Evolutionary conservation across 2,888 invertebrate species (phyloP).

Genomic region (Strigamia crassipes): DNA sequence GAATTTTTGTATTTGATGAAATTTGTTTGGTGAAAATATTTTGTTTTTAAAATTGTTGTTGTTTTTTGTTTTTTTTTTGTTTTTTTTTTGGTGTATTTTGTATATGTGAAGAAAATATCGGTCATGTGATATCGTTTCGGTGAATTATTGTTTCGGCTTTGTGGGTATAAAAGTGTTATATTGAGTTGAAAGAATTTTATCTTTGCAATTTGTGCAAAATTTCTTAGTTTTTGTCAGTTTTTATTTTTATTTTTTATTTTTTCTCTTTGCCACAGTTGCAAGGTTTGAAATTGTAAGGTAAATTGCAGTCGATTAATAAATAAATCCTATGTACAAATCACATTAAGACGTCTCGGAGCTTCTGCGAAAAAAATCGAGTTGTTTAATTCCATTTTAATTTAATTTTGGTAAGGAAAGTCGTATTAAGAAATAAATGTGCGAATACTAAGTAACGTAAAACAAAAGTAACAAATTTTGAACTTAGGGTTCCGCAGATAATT

Average conservation of each 20-base stretch:
- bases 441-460: too few relatives aligned
- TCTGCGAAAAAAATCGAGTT: too few relatives aligned
- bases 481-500: too few relatives aligned
- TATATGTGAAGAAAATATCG: background rate
- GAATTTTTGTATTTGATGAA: background rate
- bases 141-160: background rate
- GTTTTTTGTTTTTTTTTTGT: background rate
- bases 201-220: background rate
- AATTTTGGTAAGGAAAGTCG: too few relatives aligned
- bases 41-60: background rate
- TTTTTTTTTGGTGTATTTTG: background rate
- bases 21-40: background rate
- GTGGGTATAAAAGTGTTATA: background rate
- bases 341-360: background rate
- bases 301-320: constrained; percentile 17
- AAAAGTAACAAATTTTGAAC: too few relatives aligned
- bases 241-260: background rate
- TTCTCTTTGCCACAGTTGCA: constrained; percentile 16
- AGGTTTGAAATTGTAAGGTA: constrained; percentile 24
- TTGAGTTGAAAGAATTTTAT: background rate
- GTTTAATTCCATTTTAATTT: too few relatives aligned
- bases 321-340: constrained; percentile 34
- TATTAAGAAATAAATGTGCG: too few relatives aligned
- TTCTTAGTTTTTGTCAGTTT: background rate
- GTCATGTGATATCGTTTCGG: constrained; percentile 5